Evolutionary conservation across 2,888 invertebrate species (phyloP).

Genomic region (Iselma pallidipennis): DNA sequence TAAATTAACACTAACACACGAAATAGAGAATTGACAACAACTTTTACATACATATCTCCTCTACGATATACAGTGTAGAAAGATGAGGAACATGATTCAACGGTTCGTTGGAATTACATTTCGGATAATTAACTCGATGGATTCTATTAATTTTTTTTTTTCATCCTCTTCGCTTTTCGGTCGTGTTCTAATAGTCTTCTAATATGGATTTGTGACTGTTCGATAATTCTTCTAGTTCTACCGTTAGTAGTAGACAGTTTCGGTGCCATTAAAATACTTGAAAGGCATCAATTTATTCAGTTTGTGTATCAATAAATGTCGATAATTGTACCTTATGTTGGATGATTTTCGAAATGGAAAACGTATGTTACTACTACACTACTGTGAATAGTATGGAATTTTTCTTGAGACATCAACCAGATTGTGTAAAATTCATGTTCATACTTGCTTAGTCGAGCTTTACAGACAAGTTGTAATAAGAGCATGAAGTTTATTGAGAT

Average conservation of each 20-base stretch:
- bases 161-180: background rate
- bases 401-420: too few species aligned
- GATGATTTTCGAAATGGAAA: background rate
- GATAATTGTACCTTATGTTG: too few species aligned
- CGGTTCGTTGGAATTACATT: background rate
- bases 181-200: background rate
- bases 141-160: background rate
- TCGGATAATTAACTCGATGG: background rate
- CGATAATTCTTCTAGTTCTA: background rate
- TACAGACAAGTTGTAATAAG: conserved; percentile 21
- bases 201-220: background rate
- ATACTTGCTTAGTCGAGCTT: conserved; percentile 9
- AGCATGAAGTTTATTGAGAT: conserved; percentile 23
- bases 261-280: background rate
- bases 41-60: too few species aligned
- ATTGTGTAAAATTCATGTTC: background rate
- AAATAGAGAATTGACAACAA: background rate
- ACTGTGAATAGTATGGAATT: background rate
- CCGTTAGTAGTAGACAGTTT: background rate
- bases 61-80: too few species aligned
- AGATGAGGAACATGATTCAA: background rate
- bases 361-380: background rate
- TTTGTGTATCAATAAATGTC: too few species aligned
- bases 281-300: background rate
- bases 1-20: background rate